These are phyloP conservation scores for Ammodramus savannarum DNA, from an alignment of 2,113 vertebrate species.

Conservation along the genomic window DNA sequence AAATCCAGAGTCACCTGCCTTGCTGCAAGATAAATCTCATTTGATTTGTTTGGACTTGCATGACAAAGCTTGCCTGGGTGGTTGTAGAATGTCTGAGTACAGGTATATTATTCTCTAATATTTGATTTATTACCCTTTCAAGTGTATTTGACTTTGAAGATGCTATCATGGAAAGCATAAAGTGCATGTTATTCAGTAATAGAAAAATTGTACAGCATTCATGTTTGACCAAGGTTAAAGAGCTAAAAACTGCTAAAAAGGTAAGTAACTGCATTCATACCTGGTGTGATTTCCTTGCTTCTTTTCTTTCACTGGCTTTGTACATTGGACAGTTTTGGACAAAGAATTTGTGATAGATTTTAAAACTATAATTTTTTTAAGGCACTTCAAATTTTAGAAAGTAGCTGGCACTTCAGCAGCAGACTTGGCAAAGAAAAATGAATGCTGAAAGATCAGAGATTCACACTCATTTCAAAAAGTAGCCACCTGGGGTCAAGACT, in stretches of 20 bases:
- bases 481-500: neutral
- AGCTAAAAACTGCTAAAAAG: neutral
- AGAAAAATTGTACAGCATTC: neutral
- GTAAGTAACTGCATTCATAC: neutral
- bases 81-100: neutral
- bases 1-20: neutral
- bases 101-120: neutral
- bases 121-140: neutral
- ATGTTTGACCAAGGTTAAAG: neutral
- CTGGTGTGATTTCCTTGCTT: neutral
- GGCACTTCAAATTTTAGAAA: neutral
- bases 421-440: neutral
- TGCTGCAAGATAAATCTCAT: neutral
- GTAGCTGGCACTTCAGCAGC: neutral
- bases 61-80: neutral
- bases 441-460: neutral
- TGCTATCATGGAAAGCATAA: neutral
- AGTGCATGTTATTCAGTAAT: neutral
- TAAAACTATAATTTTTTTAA: neutral
- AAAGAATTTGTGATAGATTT: neutral
- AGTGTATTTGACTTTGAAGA: constrained; percentile 17
- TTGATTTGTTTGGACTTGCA: neutral
- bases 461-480: neutral
- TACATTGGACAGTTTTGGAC: neutral
- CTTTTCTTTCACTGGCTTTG: neutral